Conservation (phyloP, 2,113 vertebrate species). For the Atherinomorus stipes region DNA sequence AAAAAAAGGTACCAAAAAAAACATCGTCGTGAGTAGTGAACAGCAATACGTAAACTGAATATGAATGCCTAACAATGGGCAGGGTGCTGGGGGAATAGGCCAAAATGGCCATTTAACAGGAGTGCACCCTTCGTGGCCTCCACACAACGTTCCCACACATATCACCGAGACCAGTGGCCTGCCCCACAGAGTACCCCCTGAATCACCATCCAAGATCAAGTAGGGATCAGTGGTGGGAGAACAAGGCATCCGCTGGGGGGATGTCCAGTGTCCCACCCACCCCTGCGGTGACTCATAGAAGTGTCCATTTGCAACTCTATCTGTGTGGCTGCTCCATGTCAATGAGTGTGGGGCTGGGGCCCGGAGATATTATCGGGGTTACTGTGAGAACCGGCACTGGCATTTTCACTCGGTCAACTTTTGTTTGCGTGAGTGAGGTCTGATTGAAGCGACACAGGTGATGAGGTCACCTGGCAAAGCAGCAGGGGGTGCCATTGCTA, state of each 20-base stretch:
- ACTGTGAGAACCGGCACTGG: slow-evolving; percentile 80
- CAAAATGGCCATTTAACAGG: slow-evolving; percentile 78
- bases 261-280: slow-evolving; percentile 75
- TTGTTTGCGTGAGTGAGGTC: slow-evolving; percentile 62
- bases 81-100: slow-evolving; percentile 66
- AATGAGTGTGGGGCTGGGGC: slow-evolving; percentile 71
- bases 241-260: slow-evolving; percentile 75
- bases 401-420: slow-evolving; percentile 76
- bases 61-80: slow-evolving; percentile 80
- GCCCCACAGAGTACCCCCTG: slow-evolving; percentile 79
- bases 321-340: slow-evolving; percentile 79
- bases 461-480: slow-evolving; percentile 74
- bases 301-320: slow-evolving; percentile 86
- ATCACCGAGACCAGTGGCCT: slow-evolving; percentile 82
- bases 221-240: slow-evolving; percentile 88
- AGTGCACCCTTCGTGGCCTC: slow-evolving; percentile 78
- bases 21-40: no score
- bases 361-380: slow-evolving; percentile 76
- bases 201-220: slow-evolving; percentile 84
- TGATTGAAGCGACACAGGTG: slow-evolving; percentile 62
- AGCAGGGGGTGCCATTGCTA: slow-evolving; percentile 56
- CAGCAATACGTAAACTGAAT: no score
- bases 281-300: slow-evolving; percentile 74
- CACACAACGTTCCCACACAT: slow-evolving; percentile 88
- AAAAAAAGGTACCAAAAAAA: no score